Evolutionary conservation across 2,888 invertebrate species (phyloP).

Genomic region (Sussaba pulchella): DNA sequence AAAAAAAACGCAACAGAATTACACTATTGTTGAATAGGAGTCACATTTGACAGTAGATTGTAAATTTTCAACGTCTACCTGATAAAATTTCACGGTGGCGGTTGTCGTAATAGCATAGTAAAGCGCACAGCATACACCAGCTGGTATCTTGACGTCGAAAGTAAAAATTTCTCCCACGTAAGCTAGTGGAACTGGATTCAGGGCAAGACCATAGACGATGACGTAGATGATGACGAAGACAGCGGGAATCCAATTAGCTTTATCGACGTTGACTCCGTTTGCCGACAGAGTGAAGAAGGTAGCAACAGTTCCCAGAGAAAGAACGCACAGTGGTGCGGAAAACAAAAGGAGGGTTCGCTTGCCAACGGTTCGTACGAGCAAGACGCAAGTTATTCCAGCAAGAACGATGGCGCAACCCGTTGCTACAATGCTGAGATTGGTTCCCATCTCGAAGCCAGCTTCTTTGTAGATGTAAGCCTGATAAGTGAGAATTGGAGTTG

Average conservation of each 20-base stretch:
- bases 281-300: conserved; percentile 77
- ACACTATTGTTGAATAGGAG: background rate
- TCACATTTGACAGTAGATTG: background rate
- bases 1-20: conserved; percentile 20
- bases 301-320: conserved; percentile 76
- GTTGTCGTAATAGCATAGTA: conserved; percentile 79
- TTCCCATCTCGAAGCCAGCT: conserved; percentile 78
- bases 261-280: conserved; percentile 73
- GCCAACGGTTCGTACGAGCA: conserved; percentile 77
- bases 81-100: conserved; percentile 79
- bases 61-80: conserved; percentile 73
- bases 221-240: conserved; percentile 79
- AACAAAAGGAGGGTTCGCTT: conserved; percentile 78
- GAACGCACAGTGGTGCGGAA: conserved; percentile 75
- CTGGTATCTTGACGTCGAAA: conserved; percentile 81
- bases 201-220: conserved; percentile 78
- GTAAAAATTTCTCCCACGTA: conserved; percentile 82
- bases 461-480: conserved; percentile 79
- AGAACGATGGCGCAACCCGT: conserved; percentile 79
- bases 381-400: conserved; percentile 78
- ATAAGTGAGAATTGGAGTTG: conserved; percentile 80
- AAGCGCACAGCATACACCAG: conserved; percentile 79
- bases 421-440: conserved; percentile 77
- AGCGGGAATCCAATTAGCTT: conserved; percentile 79
- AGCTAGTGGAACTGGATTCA: conserved; percentile 81